phyloP scores from a whole-genome alignment of 2,888 invertebrate species.

The Calephelis perditalis region DNA sequence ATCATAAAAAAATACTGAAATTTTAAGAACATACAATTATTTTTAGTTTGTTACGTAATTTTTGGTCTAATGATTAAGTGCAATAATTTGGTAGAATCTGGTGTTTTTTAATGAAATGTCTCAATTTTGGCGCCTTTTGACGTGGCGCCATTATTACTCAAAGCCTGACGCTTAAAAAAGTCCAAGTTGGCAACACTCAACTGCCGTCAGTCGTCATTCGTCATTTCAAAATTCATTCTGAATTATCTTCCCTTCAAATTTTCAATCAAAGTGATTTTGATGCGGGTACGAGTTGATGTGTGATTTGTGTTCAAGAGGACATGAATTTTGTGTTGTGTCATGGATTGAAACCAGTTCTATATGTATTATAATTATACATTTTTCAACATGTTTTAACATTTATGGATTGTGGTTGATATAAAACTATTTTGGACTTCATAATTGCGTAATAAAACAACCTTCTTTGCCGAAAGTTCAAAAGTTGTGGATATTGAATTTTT shows the following conservation, averaged over 20 bases:
- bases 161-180: too few species aligned
- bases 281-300: background rate
- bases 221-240: too few species aligned
- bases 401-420: background rate
- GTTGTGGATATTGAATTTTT: background rate
- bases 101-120: too few species aligned
- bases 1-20: too few species aligned
- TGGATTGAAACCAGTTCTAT: background rate
- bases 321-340: slow-evolving; percentile 6
- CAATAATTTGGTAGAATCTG: too few species aligned
- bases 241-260: background rate
- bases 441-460: slow-evolving; percentile 18
- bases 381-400: background rate
- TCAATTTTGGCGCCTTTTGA: too few species aligned
- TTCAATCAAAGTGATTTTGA: background rate
- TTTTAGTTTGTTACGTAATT: too few species aligned
- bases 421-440: slow-evolving; percentile 2
- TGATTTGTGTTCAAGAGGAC: slow-evolving; percentile 8
- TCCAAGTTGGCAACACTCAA: too few species aligned
- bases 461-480: slow-evolving; percentile 9
- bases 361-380: background rate
- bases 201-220: too few species aligned
- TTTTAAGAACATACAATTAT: too few species aligned
- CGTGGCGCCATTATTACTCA: too few species aligned
- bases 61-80: too few species aligned